Percentiles rank a stretch among this genome's conserved stretches.
These are phyloP conservation scores for Spea bombifrons DNA, from an alignment of 2,113 vertebrate species.

Conservation along the genomic window DNA sequence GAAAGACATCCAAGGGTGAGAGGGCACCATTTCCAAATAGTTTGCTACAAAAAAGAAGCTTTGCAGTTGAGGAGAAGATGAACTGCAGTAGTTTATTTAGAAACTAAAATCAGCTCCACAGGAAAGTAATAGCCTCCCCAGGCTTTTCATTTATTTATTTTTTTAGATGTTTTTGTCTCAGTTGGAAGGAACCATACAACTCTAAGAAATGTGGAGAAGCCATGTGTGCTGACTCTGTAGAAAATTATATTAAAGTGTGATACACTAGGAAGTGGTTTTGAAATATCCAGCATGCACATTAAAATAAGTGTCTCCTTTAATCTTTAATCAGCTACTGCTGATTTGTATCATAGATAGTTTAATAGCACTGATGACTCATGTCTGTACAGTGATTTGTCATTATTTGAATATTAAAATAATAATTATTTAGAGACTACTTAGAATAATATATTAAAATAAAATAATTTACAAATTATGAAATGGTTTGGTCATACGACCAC, in stretches of 20 bases:
- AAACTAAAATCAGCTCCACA: conserved; percentile 41
- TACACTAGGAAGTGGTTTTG: conserved; percentile 15
- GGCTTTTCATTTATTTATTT: conserved; percentile 42
- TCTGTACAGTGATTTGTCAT: too few species aligned
- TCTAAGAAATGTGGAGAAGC: conserved; percentile 37
- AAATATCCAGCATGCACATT: conserved; percentile 14
- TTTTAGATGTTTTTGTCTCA: conserved; percentile 39
- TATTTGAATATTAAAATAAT: too few species aligned
- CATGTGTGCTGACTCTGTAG: conserved; percentile 16
- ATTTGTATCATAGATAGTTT: too few species aligned
- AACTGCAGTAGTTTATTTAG: conserved; percentile 44
- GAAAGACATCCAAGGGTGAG: conserved; percentile 20
- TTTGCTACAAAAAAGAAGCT: conserved; percentile 29
- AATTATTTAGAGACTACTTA: too few species aligned
- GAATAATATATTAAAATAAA: too few species aligned
- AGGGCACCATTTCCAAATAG: conserved; percentile 15
- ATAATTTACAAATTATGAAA: too few species aligned
- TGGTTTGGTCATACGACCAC: too few species aligned
- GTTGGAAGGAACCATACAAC: conserved; percentile 32
- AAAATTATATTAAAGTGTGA: conserved; percentile 22
- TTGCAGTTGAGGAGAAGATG: conserved; percentile 39
- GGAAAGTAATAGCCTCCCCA: conserved; percentile 43
- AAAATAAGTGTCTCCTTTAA: conserved; percentile 27
- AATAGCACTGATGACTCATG: too few species aligned
- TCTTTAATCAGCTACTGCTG: not conserved